Evolutionary conservation across 2,888 invertebrate species (phyloP), one percentile per base, ranked within the genome.

Genomic region (Acleris sparsana): DNA sequence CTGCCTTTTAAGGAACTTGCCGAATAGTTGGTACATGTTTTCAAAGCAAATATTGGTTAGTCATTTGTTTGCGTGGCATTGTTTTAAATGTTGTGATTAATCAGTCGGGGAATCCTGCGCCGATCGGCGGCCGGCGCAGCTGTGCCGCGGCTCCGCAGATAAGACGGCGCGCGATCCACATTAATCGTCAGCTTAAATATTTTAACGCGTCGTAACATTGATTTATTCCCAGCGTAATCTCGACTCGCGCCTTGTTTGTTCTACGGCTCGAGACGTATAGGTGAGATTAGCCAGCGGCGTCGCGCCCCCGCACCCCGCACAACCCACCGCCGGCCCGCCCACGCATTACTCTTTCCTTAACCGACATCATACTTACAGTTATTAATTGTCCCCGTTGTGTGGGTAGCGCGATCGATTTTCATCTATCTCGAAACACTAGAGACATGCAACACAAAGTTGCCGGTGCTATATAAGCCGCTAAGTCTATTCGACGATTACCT

Each of bases 141-240:
- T 85, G 84, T 74, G 80, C 73, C 77, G 76, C 80, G 77, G 79
- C 77, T 77, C 78, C 78, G 75, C 80, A 84, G 85, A 85, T 86
- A 87, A 88, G 84, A 81, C 82, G 80, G 79, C 79, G 82, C 83
- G 79, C 84, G 77, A 80, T 81, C 80, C 77, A 84, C 89, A 91
- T 91, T 92, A 91, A 91, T 90, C 91, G 89, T 86, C 83, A 86
- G 88, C 89, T 92, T 92, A 89, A 91, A 92, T 90, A 91, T 92
- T 92, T 91, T 90, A 92, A 92, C 91, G 88, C 91, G 88, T 88
- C 87, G 89, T 88, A 91, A 89, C 91, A 92, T 91, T 92, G 92
- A 92, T 92, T 92, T 92, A 92, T 92, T 89, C 87, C 80, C 74
- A 84, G 82, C 85, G 85, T 91, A 92, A 92, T 92, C 92, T 89